Base-by-base conservation (phyloP, 2,113 vertebrate genomes). In the Colistium nudipinnis region DNA sequence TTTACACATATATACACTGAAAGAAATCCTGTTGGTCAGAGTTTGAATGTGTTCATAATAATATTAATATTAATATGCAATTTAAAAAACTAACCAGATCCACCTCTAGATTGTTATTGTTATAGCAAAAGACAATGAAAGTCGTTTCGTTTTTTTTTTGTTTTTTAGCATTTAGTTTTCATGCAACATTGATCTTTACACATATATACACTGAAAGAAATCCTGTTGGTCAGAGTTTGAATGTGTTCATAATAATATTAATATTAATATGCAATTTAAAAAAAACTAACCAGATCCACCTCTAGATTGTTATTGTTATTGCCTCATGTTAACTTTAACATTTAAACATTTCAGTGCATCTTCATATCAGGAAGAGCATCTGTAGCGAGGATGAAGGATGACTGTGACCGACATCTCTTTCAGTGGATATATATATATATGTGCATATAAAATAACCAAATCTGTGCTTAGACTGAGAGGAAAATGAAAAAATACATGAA, bases 381-480 rank as follows among this genome's bases (percentile, higher is more conserved):
- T 41, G 2, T 35, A 16, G 30, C 30, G 7, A 51, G 11, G 12
- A 64, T 17, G 17, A 39, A 36, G 12, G 7, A 69, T 36, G 14
- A 38, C 16, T 22, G 16, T 33, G 17, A 39, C 17, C 35, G 4
- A 2, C 5, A 41, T 6, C 39, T 20, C 20, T 24, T 35, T 51
- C 9, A 54, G 0, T 53, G 17, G n/a, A n/a, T 47, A 38, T 12
- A 12, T 41, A 43, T 28, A 3, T 10, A 11, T 36, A 41, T 64
- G 28, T 35, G 48, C 64, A 41, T 52, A 25, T 36, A 63, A 67
- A 19, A 43, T 52, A 9, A 33, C 31, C 22, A 20, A 30, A 64
- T 2, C 20, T 48, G 1, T 16, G 33, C 17, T 55, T 20, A 14
- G 28, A 67, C 45, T 10, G 7, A 24, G 5, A 45, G 1, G 7